Evolutionary conservation across 2,888 invertebrate species (phyloP).

Genomic region (Zhuqinia jingwanae): DNA sequence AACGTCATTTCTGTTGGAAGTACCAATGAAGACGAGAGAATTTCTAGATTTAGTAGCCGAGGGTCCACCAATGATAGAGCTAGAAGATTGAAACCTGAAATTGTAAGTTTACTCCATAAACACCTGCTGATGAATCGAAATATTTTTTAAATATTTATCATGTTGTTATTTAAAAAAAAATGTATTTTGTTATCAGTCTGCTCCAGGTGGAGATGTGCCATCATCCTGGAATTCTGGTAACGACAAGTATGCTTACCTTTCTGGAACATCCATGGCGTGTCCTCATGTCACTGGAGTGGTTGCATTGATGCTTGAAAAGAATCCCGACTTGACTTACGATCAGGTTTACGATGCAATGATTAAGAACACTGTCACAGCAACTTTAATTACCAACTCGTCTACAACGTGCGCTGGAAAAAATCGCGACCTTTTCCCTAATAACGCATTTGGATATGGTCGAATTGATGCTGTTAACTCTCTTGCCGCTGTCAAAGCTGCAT

Average conservation of each 20-base stretch:
- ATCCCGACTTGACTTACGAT: not conserved
- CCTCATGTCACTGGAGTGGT: constrained; percentile 39
- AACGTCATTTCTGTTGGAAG: constrained; percentile 49
- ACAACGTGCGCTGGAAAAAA: constrained; percentile 14
- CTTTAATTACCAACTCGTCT: not conserved
- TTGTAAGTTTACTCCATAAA: constrained; percentile 19
- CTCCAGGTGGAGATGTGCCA: constrained; percentile 33
- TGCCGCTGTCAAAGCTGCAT: no score
- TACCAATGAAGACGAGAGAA: not conserved
- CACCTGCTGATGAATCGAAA: no score
- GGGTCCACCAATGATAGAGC: not conserved
- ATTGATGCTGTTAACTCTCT: constrained; percentile 17
- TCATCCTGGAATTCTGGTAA: not conserved
- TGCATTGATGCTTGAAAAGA: constrained; percentile 25
- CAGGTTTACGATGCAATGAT: constrained; percentile 9
- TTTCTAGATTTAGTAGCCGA: constrained; percentile 44
- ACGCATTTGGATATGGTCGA: constrained; percentile 56
- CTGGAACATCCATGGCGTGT: constrained; percentile 53
- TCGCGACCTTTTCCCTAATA: constrained; percentile 41
- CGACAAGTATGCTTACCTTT: not conserved
- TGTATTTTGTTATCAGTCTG: not conserved
- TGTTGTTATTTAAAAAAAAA: no score
- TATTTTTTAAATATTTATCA: no score
- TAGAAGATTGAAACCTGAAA: constrained; percentile 29
- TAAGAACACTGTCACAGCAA: not conserved